Percentiles rank a stretch among this genome's conserved stretches.
Conservation (phyloP, 1,140 invertebrate species). For the Papilio xuthus region DNA sequence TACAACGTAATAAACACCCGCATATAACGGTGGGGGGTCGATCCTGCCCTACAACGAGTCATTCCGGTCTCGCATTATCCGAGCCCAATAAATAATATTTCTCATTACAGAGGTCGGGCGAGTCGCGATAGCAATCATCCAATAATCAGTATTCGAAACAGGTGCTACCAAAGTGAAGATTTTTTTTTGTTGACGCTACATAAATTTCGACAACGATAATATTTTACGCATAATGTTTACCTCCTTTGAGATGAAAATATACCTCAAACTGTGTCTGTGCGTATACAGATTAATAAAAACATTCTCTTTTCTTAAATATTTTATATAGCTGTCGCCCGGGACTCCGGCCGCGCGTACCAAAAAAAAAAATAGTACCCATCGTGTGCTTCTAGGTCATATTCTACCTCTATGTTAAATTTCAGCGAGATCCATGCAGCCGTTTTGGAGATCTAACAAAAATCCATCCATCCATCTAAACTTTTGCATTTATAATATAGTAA, state of each 20-base stretch:
- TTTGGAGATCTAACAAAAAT: too few relatives aligned
- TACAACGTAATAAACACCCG: constrained; percentile 31
- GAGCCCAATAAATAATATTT: constrained; percentile 36
- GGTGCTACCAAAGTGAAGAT: not conserved
- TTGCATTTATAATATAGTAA: too few relatives aligned
- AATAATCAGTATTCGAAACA: constrained; percentile 28
- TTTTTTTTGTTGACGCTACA: constrained; percentile 20
- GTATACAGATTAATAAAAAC: not conserved
- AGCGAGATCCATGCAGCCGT: too few relatives aligned
- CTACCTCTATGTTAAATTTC: too few relatives aligned
- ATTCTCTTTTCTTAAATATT: not conserved
- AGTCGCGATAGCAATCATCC: constrained; percentile 6
- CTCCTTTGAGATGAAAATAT: not conserved
- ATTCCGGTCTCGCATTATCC: constrained; percentile 1
- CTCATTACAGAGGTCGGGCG: constrained; percentile 28
- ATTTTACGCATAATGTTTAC: not conserved
- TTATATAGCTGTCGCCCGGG: too few relatives aligned
- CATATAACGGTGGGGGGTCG: constrained; percentile 24
- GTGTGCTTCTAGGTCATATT: too few relatives aligned
- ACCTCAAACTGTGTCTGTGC: not conserved
- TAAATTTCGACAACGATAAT: not conserved
- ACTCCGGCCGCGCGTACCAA: too few relatives aligned
- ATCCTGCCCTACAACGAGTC: constrained; percentile 28
- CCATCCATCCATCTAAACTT: too few relatives aligned
- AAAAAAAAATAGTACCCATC: too few relatives aligned